These are phyloP conservation scores for Hephaestus fuliginosus DNA, from an alignment of 2,797 vertebrate genomes.

Conservation along the genomic window DNA sequence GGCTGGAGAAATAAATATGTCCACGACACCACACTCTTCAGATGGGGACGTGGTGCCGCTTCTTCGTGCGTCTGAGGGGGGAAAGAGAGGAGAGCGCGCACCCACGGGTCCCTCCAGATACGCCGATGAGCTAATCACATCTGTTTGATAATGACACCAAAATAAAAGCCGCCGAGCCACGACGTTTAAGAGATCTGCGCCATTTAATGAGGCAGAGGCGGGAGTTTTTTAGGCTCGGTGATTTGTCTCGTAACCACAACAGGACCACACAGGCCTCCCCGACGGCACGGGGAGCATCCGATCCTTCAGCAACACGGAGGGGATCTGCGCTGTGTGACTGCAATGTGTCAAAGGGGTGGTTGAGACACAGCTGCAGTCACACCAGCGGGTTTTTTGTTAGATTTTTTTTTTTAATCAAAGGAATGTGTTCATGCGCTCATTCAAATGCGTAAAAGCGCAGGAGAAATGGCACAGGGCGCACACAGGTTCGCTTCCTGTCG, in stretches of 20 bases:
- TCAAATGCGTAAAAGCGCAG: slow-evolving; percentile 40
- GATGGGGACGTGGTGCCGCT: neutral
- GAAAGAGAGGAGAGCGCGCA: neutral
- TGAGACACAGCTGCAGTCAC: neutral
- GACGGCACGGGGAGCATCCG: neutral
- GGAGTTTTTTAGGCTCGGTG: slow-evolving; percentile 32
- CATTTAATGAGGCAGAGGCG: slow-evolving; percentile 67
- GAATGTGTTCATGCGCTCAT: neutral
- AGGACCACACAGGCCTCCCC: slow-evolving; percentile 64
- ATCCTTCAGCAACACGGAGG: neutral
- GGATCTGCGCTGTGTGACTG: neutral
- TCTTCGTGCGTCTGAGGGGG: slow-evolving; percentile 10
- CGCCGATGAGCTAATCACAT: slow-evolving; percentile 43
- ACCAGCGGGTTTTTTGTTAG: neutral
- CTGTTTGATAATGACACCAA: slow-evolving; percentile 51
- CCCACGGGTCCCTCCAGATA: slow-evolving; percentile 18
- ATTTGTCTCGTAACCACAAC: slow-evolving; percentile 74
- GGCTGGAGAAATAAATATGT: slow-evolving; percentile 11
- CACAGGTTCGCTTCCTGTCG: neutral
- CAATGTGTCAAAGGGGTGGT: neutral
- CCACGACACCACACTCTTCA: neutral
- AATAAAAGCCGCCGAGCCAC: slow-evolving; percentile 46
- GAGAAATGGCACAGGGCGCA: neutral
- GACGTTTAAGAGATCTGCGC: slow-evolving; percentile 54
- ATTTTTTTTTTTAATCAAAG: neutral